Evolutionary conservation across 2,797 vertebrate species (phyloP), one percentile per base, ranked within the genome.

Genomic region (Syndactyla subalaris): DNA sequence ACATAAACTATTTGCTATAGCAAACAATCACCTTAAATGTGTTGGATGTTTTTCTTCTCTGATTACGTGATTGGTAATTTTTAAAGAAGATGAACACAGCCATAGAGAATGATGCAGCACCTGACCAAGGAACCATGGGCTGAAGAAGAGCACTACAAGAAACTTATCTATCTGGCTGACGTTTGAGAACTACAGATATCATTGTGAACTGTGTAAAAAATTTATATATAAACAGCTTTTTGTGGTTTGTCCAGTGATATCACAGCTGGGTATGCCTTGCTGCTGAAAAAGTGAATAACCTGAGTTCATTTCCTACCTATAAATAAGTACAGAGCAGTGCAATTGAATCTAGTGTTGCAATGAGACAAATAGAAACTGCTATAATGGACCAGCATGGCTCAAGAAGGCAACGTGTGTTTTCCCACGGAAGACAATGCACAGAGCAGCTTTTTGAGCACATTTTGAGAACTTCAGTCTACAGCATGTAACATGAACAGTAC

Each of bases 11-110:
- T 51, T 92, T 58, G 26, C 49, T 59, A 18, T 27, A 81, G 52
- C 20, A 85, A 88, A n/a, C n/a, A 38, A 6, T 49, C 19, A 3
- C 36, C 55, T 74, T 51, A 57, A 57, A 66, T 0, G 0, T 2
- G 3, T 43, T 26, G 29, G 21, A 24, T 71, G 38, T 52, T 39
- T 67, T 78, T 73, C 7, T 57, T 92, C 39, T 4, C 3, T 49
- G 32, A 57, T 72, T 78, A 58, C 5, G 0, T 14, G 27, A 46
- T 9, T 62, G 54, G 18, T 45, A 62, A 8, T 55, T 92, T 92
- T 86, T 55, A 41, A 84, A 81, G n/a, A 87, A 30, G 29, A 76
- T 32, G 16, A 83, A 16, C 32, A 57, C 26, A 86, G 52, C 4
- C n/a, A 54, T 3, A 57, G 32, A 54, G 32, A 77, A 74, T 41